Base-by-base conservation (phyloP, 2,888 invertebrate species). In the Tenthredo distinguenda region DNA sequence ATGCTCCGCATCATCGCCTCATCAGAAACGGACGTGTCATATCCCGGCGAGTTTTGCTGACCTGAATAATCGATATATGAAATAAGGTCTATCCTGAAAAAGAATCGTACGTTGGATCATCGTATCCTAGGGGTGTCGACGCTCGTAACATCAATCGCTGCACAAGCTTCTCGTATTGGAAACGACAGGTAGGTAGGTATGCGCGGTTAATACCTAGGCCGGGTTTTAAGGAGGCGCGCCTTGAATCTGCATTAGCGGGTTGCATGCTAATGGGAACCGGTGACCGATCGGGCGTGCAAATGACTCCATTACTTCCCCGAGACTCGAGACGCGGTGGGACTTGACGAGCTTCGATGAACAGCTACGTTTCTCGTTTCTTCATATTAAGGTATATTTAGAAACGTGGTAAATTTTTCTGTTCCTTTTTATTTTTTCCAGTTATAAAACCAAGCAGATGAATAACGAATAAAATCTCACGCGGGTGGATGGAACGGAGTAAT, bases 261-360 rank as follows among this genome's bases (percentile, higher is more conserved):
- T 87, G 90, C 88, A 91, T 90, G 90, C 89, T 88, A 89, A 90
- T 90, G 87, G 86, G 87, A 34, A 84, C 47, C 74, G 87, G 88
- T 88, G 89, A 89, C 91, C 87, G 87, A 88, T 89, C 89, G 87
- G 87, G 90, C 90, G 89, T 91, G 91, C 89, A 90, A 91, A 91
- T 91, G 90, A 88, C 91, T 91, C 88, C 90, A 91, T 91, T 91
- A 91, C 91, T 89, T 88, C 88, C 88, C 81, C 81, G 26, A 37
- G 77, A 21, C 2, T n/a, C 34, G 62, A 47, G 37, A 62, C 62
- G 62, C 62, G 43, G 34, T n/a, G 21, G 47, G 40, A 62, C 81
- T 81, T 81, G 18, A 81, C 81, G 62, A 40, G 81, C 81, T 40
- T 62, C 62, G 40, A 47, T 77, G 7, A 9, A 21, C 37, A 15